Evolutionary conservation across 2,888 invertebrate genomes (phyloP).

Genomic region (Limulus polyphemus): DNA sequence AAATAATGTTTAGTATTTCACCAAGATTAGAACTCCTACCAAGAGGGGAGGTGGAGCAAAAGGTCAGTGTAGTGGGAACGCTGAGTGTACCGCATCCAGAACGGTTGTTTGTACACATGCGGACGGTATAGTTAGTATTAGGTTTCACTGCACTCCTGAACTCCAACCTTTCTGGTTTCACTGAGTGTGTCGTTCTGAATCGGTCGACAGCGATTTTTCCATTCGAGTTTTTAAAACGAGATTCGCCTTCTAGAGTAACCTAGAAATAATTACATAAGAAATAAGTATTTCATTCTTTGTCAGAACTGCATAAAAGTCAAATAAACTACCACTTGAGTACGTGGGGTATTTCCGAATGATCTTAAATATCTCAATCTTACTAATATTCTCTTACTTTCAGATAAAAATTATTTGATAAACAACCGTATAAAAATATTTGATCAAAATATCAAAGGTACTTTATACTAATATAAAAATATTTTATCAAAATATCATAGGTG

Average conservation of each 20-base stretch:
- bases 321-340: too few species aligned
- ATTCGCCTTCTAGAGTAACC: constrained; percentile 21
- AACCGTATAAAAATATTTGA: too few species aligned
- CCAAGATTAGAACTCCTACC: constrained; percentile 4
- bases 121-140: constrained; percentile 69
- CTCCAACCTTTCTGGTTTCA: constrained; percentile 14
- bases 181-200: constrained; percentile 20
- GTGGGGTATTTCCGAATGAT: too few species aligned
- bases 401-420: too few species aligned
- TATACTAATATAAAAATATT: too few species aligned
- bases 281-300: too few species aligned
- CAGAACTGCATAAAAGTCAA: too few species aligned
- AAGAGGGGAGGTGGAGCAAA: constrained; percentile 53
- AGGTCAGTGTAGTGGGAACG: constrained; percentile 28
- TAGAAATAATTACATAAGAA: background rate
- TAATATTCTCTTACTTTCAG: too few species aligned
- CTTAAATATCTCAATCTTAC: too few species aligned
- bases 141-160: constrained; percentile 37
- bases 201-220: constrained; percentile 20
- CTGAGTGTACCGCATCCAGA: constrained; percentile 52
- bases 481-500: too few species aligned
- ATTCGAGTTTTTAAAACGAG: constrained; percentile 16
- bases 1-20: too few species aligned
- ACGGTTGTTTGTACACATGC: constrained; percentile 35
- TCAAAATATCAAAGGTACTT: too few species aligned